These are phyloP conservation scores for Pocota personata DNA, from an alignment of 2,888 invertebrate genomes.

Conservation along the genomic window DNA sequence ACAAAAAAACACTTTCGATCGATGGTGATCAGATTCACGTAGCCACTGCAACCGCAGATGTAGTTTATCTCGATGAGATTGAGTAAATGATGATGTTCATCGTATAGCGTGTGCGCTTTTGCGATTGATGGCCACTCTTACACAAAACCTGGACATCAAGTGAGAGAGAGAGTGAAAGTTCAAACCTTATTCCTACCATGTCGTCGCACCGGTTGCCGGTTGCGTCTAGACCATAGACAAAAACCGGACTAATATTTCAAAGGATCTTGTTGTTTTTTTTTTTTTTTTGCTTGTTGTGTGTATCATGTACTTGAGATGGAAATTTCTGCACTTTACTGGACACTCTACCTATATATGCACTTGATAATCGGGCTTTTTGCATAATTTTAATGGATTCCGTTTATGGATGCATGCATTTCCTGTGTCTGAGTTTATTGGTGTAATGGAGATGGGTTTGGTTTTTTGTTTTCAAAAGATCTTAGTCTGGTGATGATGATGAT, in stretches of 20 bases:
- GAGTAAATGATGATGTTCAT: constrained; percentile 51
- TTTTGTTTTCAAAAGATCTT: constrained; percentile 11
- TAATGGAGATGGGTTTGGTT: constrained; percentile 26
- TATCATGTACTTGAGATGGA: constrained; percentile 24
- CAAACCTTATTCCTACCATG: constrained; percentile 36
- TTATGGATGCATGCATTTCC: constrained; percentile 47
- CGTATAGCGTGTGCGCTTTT: constrained; percentile 31
- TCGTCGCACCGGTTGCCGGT: background rate
- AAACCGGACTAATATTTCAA: constrained; percentile 61
- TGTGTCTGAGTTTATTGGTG: constrained; percentile 32
- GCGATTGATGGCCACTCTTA: constrained; percentile 37
- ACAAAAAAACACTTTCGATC: constrained; percentile 69
- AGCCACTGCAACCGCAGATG: constrained; percentile 11
- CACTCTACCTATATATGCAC: constrained; percentile 46
- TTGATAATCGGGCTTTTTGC: constrained; percentile 47
- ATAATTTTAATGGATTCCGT: constrained; percentile 57
- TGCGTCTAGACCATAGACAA: background rate
- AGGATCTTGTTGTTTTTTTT: constrained; percentile 26
- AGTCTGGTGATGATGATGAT: constrained; percentile 21
- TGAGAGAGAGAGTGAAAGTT: constrained; percentile 61
- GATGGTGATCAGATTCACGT: constrained; percentile 41
- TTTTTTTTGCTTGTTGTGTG: constrained; percentile 6
- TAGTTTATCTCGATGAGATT: background rate
- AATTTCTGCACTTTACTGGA: constrained; percentile 22
- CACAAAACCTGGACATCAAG: background rate